Conservation (phyloP, 2,797 vertebrate species). For the Acanthiza pusilla region DNA sequence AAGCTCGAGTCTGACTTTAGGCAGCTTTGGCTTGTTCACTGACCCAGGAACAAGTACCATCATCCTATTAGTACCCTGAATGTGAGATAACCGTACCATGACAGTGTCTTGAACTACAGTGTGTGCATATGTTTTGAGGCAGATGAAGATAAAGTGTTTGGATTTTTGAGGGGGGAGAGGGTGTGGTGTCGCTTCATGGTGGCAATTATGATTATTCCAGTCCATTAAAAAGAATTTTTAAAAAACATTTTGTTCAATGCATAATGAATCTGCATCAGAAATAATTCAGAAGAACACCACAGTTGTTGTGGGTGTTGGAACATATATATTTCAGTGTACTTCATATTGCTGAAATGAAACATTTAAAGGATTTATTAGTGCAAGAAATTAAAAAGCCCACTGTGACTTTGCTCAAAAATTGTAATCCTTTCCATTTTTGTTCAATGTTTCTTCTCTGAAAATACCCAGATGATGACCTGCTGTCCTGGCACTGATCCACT, state of each 20-base stretch:
- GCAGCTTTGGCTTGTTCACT: constrained; percentile 58
- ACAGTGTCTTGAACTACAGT: constrained; percentile 12
- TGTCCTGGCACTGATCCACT: background rate
- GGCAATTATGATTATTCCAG: constrained; percentile 31
- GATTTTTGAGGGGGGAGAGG: background rate
- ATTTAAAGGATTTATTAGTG: background rate
- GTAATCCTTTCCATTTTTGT: background rate
- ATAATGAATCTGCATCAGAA: background rate
- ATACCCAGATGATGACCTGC: background rate
- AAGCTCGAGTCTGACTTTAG: constrained; percentile 43
- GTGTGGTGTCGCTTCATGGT: background rate
- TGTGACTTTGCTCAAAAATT: background rate
- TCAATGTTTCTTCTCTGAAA: background rate
- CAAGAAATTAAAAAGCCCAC: background rate
- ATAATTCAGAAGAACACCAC: background rate
- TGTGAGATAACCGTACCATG: constrained; percentile 22
- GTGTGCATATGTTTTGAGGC: background rate
- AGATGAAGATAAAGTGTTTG: background rate
- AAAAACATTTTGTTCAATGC: background rate
- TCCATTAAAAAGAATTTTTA: background rate
- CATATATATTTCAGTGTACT: background rate
- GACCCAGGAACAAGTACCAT: constrained; percentile 57
- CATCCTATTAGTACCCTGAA: constrained; percentile 51
- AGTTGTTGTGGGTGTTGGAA: background rate
- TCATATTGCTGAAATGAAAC: background rate